Conservation (phyloP, 2,113 vertebrate genomes). For the Pogona vitticeps region DNA sequence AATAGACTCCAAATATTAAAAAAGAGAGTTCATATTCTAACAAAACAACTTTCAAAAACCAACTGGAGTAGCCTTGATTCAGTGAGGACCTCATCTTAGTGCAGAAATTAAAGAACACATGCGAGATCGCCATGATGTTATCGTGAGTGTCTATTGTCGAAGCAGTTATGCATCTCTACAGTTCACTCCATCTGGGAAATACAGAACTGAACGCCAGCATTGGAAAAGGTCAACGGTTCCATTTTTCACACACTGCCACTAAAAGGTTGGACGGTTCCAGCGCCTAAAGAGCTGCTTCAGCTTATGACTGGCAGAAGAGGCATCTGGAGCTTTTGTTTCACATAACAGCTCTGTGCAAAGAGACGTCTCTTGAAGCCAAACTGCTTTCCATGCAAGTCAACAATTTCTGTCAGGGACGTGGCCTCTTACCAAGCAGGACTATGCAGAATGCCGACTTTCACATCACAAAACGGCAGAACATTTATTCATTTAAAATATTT, state of each 20-base stretch:
- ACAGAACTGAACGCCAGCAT: background rate
- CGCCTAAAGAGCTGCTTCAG: background rate
- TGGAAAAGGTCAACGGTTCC: background rate
- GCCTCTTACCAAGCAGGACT: too few species aligned
- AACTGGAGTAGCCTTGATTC: background rate
- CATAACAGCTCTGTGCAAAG: background rate
- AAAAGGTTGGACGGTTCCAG: background rate
- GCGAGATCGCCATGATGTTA: background rate
- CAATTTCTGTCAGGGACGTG: background rate
- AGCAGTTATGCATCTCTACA: background rate
- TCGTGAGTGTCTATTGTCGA: background rate
- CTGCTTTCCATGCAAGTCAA: background rate
- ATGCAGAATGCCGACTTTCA: too few species aligned
- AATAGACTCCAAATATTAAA: background rate
- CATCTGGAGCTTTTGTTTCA: background rate
- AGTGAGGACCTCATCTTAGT: too few species aligned
- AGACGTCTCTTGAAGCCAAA: background rate
- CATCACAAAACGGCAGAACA: background rate
- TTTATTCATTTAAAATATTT: background rate
- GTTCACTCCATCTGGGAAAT: background rate
- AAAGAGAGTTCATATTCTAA: background rate
- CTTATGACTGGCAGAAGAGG: background rate
- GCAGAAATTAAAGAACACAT: background rate
- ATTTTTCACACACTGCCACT: background rate
- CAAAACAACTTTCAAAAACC: background rate